These are phyloP conservation scores for Charina bottae DNA, from an alignment of 2,113 vertebrate genomes.

Conservation along the genomic window DNA sequence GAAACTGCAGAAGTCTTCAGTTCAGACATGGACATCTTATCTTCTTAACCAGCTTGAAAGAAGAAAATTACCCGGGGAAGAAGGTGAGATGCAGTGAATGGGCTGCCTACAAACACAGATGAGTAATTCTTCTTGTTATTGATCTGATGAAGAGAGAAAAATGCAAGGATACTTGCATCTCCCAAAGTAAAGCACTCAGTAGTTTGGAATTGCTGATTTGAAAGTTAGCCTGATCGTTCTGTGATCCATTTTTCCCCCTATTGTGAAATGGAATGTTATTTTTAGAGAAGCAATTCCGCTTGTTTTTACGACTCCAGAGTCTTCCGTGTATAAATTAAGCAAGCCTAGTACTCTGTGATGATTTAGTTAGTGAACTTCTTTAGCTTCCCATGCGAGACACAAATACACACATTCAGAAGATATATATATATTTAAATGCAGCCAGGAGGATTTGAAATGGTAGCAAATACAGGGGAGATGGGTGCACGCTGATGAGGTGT, in stretches of 20 bases:
- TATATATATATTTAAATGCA: background rate
- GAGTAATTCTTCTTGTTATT: background rate
- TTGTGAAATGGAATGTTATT: background rate
- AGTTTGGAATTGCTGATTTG: background rate
- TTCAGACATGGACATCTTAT: background rate
- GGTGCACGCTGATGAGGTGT: background rate
- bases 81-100: background rate
- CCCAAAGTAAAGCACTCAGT: background rate
- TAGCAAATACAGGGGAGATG: background rate
- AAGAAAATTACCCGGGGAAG: background rate
- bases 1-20: background rate
- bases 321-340: background rate
- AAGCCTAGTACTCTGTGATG: fast-evolving
- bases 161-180: background rate
- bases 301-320: background rate
- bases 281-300: background rate
- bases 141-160: background rate
- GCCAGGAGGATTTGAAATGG: background rate
- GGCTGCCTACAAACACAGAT: background rate
- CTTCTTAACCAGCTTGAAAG: background rate
- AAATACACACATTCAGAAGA: background rate
- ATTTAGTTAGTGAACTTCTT: background rate
- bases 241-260: background rate
- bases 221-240: background rate
- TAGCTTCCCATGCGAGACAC: background rate